Conservation (phyloP, 2,888 invertebrate genomes). For the Melipona bicolor region DNA sequence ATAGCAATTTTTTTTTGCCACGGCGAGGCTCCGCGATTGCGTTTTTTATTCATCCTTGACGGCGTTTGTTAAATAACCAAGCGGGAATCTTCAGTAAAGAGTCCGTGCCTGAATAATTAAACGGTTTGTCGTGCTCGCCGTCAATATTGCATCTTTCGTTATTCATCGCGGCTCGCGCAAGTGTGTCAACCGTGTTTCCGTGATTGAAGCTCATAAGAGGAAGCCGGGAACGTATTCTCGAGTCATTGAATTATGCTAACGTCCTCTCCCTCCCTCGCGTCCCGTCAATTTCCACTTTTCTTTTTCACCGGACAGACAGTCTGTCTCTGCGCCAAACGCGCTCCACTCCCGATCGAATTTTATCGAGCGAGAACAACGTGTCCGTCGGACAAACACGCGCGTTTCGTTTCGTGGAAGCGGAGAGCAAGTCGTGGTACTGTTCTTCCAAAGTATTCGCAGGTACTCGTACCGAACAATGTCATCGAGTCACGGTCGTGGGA, state of each 20-base stretch:
- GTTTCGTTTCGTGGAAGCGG: no score
- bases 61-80: constrained; percentile 37
- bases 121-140: constrained; percentile 16
- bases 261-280: not conserved
- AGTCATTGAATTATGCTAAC: constrained; percentile 58
- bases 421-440: not conserved
- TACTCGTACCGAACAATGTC: constrained; percentile 23
- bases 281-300: constrained; percentile 40
- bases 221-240: constrained; percentile 44
- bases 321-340: constrained; percentile 13
- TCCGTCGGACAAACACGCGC: no score
- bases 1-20: not conserved
- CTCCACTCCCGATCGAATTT: not conserved
- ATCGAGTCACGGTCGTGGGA: constrained; percentile 23
- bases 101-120: constrained; percentile 35
- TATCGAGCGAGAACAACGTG: not conserved
- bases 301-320: constrained; percentile 33
- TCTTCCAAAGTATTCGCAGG: not conserved
- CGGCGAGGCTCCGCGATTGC: not conserved
- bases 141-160: constrained; percentile 50
- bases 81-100: not conserved
- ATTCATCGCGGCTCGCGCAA: constrained; percentile 33
- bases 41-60: constrained; percentile 18
- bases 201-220: constrained; percentile 46
- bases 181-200: constrained; percentile 35